phyloP scores from a whole-genome alignment of 1,140 invertebrate species.

The Drosophila kurseongensis region DNA sequence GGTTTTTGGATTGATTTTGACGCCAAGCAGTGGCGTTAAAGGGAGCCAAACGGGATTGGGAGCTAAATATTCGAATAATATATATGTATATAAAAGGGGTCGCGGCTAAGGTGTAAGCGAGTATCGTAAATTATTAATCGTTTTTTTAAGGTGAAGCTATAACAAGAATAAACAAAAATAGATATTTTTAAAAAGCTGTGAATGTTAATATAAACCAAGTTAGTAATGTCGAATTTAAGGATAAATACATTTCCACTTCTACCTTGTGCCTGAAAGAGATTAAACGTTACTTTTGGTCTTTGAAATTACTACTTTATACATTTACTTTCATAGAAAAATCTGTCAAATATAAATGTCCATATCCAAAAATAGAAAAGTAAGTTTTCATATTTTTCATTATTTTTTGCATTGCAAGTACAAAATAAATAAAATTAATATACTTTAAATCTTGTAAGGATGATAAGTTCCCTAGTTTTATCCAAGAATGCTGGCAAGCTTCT shows the following conservation, averaged over 20 bases:
- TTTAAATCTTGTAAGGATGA: background rate
- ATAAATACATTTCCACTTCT: too few species aligned
- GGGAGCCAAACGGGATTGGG: slow-evolving; percentile 1
- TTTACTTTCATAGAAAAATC: too few species aligned
- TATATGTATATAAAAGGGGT: slow-evolving; percentile 4
- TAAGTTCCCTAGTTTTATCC: background rate
- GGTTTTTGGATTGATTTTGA: slow-evolving; percentile 67
- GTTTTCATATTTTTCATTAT: background rate
- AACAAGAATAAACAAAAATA: background rate
- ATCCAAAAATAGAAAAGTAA: background rate
- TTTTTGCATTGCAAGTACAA: background rate
- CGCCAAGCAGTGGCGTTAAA: slow-evolving; percentile 33
- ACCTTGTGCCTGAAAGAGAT: too few species aligned
- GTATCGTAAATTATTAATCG: slow-evolving; percentile 14
- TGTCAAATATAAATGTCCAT: background rate
- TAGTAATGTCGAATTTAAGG: too few species aligned
- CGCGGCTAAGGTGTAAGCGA: slow-evolving; percentile 4
- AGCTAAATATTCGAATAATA: slow-evolving; percentile 5
- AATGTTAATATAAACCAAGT: too few species aligned
- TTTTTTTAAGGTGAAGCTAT: background rate
- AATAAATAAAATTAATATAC: background rate
- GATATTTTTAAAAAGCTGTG: background rate
- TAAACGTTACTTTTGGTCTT: too few species aligned
- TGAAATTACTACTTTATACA: too few species aligned
- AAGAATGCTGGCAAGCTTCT: slow-evolving; percentile 11